phyloP scores from a whole-genome alignment of 2,113 vertebrate species.

The Lepidothrix coronata region DNA sequence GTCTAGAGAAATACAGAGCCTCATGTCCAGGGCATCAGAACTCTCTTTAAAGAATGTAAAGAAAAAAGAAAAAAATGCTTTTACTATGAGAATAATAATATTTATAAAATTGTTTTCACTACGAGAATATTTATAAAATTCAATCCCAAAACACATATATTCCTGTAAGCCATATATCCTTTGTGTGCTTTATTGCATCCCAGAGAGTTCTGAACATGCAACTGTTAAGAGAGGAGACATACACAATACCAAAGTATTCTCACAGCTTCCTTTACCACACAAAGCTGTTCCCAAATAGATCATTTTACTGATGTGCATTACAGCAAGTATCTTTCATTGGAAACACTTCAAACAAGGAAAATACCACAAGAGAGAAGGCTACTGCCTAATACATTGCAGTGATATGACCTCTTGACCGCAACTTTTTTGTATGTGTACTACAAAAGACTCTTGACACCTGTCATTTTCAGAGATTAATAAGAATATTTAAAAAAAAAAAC shows the following conservation, averaged over 20 bases:
- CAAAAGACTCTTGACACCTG: constrained; percentile 71
- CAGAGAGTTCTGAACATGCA: constrained; percentile 9
- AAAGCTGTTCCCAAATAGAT: constrained; percentile 64
- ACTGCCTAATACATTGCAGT: constrained; percentile 68
- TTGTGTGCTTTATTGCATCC: background rate
- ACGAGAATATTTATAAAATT: constrained; percentile 16
- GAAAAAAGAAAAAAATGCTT: background rate
- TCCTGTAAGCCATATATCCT: background rate
- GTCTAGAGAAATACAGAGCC: background rate
- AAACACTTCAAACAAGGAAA: constrained; percentile 75
- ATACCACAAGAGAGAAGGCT: constrained; percentile 70
- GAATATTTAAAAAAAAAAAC: background rate
- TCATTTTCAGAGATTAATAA: constrained; percentile 76
- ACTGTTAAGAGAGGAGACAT: background rate
- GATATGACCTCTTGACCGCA: constrained; percentile 61
- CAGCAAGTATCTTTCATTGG: constrained; percentile 62
- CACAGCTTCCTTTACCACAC: constrained; percentile 46
- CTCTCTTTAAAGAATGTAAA: background rate
- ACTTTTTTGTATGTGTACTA: constrained; percentile 67
- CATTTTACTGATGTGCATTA: constrained; percentile 68
- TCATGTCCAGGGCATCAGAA: background rate
- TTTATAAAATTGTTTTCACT: background rate
- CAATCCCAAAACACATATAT: background rate
- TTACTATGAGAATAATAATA: background rate
- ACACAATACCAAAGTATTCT: constrained; percentile 52